Percentiles rank a stretch among this genome's conserved stretches.
phyloP scores from a whole-genome alignment of 2,797 vertebrate genomes.

The Sebastes umbrosus region DNA sequence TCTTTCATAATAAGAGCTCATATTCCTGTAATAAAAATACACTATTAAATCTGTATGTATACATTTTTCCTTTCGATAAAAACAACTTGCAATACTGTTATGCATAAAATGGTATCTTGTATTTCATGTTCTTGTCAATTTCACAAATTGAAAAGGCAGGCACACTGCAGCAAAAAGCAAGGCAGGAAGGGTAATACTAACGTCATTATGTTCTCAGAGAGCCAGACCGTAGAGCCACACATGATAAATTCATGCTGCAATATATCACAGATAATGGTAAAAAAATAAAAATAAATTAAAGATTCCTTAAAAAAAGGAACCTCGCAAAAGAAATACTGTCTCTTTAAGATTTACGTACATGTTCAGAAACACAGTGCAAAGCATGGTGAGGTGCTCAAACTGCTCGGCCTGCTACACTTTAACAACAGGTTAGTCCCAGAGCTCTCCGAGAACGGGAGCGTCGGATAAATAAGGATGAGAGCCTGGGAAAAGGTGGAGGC shows the following conservation, averaged over 20 bases:
- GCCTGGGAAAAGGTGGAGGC: conserved; percentile 22
- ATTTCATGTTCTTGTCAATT: conserved; percentile 86
- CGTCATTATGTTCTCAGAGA: conserved; percentile 64
- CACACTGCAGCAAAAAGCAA: conserved; percentile 82
- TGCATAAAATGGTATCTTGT: conserved; percentile 75
- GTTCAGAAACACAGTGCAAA: conserved; percentile 71
- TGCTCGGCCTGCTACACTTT: conserved; percentile 55
- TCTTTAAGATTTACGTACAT: conserved; percentile 74
- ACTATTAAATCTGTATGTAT: conserved; percentile 82
- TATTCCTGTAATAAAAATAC: conserved; percentile 86
- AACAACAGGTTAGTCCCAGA: conserved; percentile 43
- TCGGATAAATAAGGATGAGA: conserved; percentile 3
- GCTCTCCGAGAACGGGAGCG: conserved; percentile 48
- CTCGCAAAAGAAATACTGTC: conserved; percentile 80
- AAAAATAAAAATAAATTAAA: neutral
- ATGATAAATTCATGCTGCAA: conserved; percentile 62
- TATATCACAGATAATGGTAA: conserved; percentile 43
- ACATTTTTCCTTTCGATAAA: conserved; percentile 70
- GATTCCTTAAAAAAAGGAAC: conserved; percentile 56
- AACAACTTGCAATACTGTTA: conserved; percentile 73
- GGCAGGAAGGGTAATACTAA: conserved; percentile 74
- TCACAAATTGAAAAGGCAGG: conserved; percentile 87
- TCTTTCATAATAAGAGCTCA: conserved; percentile 76
- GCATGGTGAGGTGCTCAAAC: conserved; percentile 52
- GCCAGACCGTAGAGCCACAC: conserved; percentile 52